Evolutionary conservation across 2,888 invertebrate species (phyloP).

Genomic region (Parnassius apollo): DNA sequence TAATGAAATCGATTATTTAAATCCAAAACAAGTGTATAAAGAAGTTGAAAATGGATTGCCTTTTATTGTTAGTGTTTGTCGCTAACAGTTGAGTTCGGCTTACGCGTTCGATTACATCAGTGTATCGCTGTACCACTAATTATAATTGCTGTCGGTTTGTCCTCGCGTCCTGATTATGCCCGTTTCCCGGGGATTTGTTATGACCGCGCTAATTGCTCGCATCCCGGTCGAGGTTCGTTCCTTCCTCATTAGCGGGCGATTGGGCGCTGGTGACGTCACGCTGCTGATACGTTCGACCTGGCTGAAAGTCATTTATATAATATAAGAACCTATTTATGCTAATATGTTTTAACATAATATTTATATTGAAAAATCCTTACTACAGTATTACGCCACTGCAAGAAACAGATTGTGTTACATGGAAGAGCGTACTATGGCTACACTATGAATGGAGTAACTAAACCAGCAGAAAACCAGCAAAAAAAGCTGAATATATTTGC

Average conservation of each 20-base stretch:
- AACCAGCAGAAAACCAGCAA: too few relatives aligned
- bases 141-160: constrained; percentile 37
- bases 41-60: not conserved
- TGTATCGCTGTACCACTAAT: constrained; percentile 26
- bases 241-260: constrained; percentile 68
- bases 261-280: constrained; percentile 45
- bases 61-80: not conserved
- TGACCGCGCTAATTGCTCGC: constrained; percentile 74
- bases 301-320: constrained; percentile 25
- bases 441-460: too few relatives aligned
- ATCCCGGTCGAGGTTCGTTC: constrained; percentile 76
- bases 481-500: too few relatives aligned
- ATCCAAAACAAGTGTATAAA: too few relatives aligned
- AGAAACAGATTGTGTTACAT: too few relatives aligned
- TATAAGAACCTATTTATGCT: too few relatives aligned
- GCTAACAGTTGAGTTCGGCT: constrained; percentile 1
- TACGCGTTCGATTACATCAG: constrained; percentile 23
- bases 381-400: too few relatives aligned
- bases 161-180: constrained; percentile 38
- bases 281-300: constrained; percentile 31
- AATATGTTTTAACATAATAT: too few relatives aligned
- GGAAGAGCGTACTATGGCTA: too few relatives aligned
- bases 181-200: constrained; percentile 62
- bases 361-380: too few relatives aligned
- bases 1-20: not conserved